Conservation (phyloP, 2,888 invertebrate genomes). For the Tipula vernalis region DNA sequence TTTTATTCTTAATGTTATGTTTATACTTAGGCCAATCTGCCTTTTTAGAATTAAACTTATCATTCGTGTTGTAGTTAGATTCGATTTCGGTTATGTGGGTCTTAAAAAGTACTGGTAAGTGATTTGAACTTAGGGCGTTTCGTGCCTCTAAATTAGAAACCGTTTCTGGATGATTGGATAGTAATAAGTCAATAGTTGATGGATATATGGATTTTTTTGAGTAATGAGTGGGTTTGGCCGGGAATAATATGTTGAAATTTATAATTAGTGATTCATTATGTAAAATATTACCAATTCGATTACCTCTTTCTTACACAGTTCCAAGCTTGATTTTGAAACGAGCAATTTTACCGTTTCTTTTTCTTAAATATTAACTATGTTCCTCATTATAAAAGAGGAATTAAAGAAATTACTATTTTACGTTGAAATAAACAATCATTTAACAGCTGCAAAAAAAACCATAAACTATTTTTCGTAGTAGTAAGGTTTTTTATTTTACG, state of each 20-base stretch:
- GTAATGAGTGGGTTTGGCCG: no score
- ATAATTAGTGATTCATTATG: background rate
- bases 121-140: background rate
- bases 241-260: background rate
- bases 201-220: background rate
- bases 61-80: background rate
- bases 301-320: no score
- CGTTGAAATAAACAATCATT: no score
- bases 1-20: background rate
- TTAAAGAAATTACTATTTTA: no score
- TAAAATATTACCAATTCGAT: background rate
- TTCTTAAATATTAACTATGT: no score
- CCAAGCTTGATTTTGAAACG: no score
- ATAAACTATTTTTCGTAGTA: no score
- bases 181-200: background rate
- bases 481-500: no score
- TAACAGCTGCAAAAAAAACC: no score
- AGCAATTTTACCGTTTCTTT: no score
- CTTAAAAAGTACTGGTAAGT: background rate
- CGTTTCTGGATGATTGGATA: background rate
- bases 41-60: background rate
- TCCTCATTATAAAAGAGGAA: no score
- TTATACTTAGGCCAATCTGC: background rate
- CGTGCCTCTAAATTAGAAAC: background rate
- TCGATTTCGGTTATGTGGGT: background rate